Conservation (phyloP, 2,113 vertebrate species). For the Lutjanus erythropterus region DNA sequence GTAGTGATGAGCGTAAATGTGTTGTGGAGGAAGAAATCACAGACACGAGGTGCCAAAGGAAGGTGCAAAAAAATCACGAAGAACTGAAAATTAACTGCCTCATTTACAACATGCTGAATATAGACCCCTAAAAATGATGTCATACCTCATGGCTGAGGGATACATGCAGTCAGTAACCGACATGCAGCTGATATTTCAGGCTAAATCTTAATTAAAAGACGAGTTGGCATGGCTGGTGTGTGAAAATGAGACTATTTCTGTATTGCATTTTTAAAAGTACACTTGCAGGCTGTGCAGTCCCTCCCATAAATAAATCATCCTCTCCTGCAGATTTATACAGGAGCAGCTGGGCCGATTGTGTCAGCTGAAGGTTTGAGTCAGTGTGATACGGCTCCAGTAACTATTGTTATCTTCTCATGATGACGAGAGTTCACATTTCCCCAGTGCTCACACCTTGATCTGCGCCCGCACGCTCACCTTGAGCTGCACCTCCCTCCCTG, state of each 20-base stretch:
- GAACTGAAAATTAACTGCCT: slow-evolving; percentile 75
- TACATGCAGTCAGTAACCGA: slow-evolving; percentile 21
- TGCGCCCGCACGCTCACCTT: slow-evolving; percentile 45
- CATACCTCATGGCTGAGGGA: slow-evolving; percentile 46
- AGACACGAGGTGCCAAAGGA: slow-evolving; percentile 75
- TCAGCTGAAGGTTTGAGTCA: slow-evolving; percentile 55
- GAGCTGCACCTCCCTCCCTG: slow-evolving; percentile 39
- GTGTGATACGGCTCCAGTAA: slow-evolving; percentile 32
- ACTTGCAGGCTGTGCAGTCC: slow-evolving; percentile 33
- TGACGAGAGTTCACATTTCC: slow-evolving; percentile 49
- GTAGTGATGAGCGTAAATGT: slow-evolving; percentile 76
- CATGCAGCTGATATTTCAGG: slow-evolving; percentile 16
- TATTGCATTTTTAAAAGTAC: slow-evolving; percentile 10
- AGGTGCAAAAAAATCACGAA: slow-evolving; percentile 75
- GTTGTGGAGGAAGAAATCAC: slow-evolving; percentile 77
- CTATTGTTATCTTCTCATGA: slow-evolving; percentile 56
- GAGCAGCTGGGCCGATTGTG: slow-evolving; percentile 50
- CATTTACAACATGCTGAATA: slow-evolving; percentile 63
- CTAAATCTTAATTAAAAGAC: slow-evolving; percentile 26
- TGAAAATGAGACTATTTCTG: slow-evolving; percentile 54
- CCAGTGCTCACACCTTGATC: slow-evolving; percentile 48
- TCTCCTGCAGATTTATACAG: slow-evolving; percentile 29
- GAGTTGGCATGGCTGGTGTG: neutral
- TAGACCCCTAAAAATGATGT: slow-evolving; percentile 54
- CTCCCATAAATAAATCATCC: slow-evolving; percentile 51